Percentiles rank a stretch among this genome's conserved stretches.
phyloP scores from a whole-genome alignment of 1,140 invertebrate genomes.

The Magallana gigas region DNA sequence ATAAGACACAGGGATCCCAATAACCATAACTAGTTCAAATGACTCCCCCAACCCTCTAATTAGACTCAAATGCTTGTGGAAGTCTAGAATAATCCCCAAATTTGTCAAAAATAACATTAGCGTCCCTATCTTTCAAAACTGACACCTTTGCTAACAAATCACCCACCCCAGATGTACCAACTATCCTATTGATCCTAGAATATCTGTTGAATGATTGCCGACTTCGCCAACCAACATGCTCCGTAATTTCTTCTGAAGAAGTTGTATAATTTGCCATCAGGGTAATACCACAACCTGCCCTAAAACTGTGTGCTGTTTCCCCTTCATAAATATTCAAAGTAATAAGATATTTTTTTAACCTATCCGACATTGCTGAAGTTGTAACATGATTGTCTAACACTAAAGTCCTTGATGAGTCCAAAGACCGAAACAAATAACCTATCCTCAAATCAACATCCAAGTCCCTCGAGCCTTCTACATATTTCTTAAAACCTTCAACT shows the following conservation, averaged over 20 bases:
- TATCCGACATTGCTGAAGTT: constrained; percentile 39
- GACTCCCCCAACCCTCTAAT: too few species aligned
- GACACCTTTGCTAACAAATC: background rate
- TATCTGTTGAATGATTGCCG: constrained; percentile 11
- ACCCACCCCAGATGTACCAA: background rate
- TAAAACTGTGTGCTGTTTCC: constrained; percentile 52
- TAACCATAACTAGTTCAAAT: too few species aligned
- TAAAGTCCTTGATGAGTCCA: constrained; percentile 20
- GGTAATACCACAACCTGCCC: constrained; percentile 51
- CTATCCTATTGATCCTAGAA: constrained; percentile 6
- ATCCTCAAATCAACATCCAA: constrained; percentile 41
- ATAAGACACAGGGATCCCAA: too few species aligned
- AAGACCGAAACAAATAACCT: constrained; percentile 49
- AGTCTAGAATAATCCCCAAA: background rate
- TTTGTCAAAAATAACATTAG: background rate
- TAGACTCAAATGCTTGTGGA: background rate
- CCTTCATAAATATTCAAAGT: constrained; percentile 43
- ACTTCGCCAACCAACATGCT: too few species aligned
- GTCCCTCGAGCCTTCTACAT: too few species aligned
- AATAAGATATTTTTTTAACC: constrained; percentile 45
- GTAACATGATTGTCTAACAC: constrained; percentile 43
- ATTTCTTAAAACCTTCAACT: too few species aligned
- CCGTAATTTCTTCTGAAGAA: too few species aligned
- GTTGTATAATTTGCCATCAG: too few species aligned
- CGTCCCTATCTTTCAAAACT: background rate